Evolutionary conservation across 1,140 invertebrate genomes (phyloP).

Genomic region (Sminthurinus signatus): DNA sequence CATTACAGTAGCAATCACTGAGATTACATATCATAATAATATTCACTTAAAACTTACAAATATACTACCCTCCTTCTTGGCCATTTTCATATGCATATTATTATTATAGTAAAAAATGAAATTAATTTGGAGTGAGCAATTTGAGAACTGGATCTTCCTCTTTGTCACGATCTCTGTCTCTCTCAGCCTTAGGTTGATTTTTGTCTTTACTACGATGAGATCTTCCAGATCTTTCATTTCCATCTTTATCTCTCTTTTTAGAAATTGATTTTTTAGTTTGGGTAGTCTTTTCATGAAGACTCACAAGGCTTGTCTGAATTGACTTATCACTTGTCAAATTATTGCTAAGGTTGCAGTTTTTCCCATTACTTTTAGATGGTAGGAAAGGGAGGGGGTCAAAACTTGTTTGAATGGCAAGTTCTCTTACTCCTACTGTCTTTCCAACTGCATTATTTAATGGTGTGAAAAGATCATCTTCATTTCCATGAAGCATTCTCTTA

Average conservation of each 20-base stretch:
- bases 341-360: slow-evolving; percentile 13
- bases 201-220: slow-evolving; percentile 10
- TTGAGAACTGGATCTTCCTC: slow-evolving; percentile 28
- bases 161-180: background rate
- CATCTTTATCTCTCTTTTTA: slow-evolving; percentile 32
- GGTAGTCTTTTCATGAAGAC: slow-evolving; percentile 30
- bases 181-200: background rate
- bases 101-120: background rate
- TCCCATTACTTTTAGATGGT: background rate
- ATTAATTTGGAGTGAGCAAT: slow-evolving; percentile 28
- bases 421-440: slow-evolving; percentile 8
- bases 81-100: background rate
- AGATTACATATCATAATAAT: background rate
- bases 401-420: slow-evolving; percentile 35
- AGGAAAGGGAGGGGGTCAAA: slow-evolving; percentile 18
- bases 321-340: slow-evolving; percentile 23
- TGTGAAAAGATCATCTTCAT: background rate
- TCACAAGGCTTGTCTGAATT: slow-evolving; percentile 25
- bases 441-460: slow-evolving; percentile 8
- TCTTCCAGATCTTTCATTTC: slow-evolving; percentile 13
- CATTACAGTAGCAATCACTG: background rate
- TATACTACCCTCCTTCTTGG: no score
- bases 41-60: background rate
- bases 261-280: slow-evolving; percentile 37
- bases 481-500: slow-evolving; percentile 10